Conservation (phyloP, 2,797 vertebrate species). For the Myotis findleyi region DNA sequence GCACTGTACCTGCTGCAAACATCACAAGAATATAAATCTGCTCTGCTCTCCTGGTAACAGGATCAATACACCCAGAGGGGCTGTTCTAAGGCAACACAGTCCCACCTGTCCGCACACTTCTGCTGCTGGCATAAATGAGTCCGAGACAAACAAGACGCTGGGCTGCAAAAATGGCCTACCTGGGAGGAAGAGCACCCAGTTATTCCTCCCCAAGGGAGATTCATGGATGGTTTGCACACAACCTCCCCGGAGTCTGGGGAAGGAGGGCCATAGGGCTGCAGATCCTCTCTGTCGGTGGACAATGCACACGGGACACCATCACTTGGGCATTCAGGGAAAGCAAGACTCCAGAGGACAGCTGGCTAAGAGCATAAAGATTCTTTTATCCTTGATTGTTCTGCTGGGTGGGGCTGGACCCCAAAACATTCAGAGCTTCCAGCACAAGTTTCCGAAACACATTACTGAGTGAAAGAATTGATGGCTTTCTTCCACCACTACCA, state of each 20-base stretch:
- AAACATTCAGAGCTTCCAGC: not conserved
- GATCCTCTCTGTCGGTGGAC: not conserved
- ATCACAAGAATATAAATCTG: not conserved
- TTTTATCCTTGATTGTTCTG: slow-evolving; percentile 4
- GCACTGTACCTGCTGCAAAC: not conserved
- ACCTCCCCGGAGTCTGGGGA: not conserved
- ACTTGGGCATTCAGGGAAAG: slow-evolving; percentile 40
- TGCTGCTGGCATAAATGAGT: not conserved
- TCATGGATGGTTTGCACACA: not conserved
- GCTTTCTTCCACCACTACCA: not conserved
- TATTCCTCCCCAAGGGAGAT: not conserved
- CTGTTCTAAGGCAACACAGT: not conserved
- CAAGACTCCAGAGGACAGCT: not conserved
- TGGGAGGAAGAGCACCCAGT: not conserved
- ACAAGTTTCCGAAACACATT: not conserved
- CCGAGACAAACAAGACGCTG: not conserved
- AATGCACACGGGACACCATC: not conserved
- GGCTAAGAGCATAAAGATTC: not conserved
- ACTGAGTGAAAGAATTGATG: not conserved
- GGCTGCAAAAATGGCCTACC: not conserved
- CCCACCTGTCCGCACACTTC: no score
- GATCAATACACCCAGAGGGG: not conserved
- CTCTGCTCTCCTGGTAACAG: not conserved
- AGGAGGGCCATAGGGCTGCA: not conserved
- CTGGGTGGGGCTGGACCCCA: not conserved